Conservation (phyloP, 2,113 vertebrate species). For the Cottus gobio region DNA sequence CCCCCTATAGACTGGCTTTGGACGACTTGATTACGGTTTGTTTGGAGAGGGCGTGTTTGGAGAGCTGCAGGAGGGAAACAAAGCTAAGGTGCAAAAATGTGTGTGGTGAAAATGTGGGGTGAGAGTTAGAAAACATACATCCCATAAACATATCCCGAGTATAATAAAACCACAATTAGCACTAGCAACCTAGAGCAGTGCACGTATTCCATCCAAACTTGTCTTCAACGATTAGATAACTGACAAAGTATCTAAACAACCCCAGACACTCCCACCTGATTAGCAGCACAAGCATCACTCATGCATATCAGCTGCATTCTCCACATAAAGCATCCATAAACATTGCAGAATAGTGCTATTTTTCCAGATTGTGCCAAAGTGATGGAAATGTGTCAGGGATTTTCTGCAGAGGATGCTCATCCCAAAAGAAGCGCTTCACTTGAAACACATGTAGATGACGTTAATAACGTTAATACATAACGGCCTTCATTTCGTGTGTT, state of each 20-base stretch:
- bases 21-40: conserved; percentile 69
- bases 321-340: conserved; percentile 51
- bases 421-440: neutral
- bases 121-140: conserved; percentile 5
- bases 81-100: conserved; percentile 43
- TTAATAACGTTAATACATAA: neutral
- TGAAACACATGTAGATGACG: neutral
- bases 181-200: neutral
- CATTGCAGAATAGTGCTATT: conserved; percentile 26
- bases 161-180: conserved; percentile 3
- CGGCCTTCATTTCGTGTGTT: neutral
- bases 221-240: neutral
- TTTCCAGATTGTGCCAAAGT: conserved; percentile 8
- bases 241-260: conserved; percentile 54
- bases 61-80: conserved; percentile 59
- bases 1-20: conserved; percentile 21
- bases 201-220: neutral
- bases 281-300: conserved; percentile 35
- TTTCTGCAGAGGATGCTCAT: neutral
- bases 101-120: conserved; percentile 17
- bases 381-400: conserved; percentile 11
- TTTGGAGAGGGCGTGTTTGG: conserved; percentile 71
- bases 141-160: neutral
- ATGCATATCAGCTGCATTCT: conserved; percentile 35
- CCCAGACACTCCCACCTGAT: conserved; percentile 53